Conservation (phyloP, 2,113 vertebrate genomes). For the Paradoxurus hermaphroditus region DNA sequence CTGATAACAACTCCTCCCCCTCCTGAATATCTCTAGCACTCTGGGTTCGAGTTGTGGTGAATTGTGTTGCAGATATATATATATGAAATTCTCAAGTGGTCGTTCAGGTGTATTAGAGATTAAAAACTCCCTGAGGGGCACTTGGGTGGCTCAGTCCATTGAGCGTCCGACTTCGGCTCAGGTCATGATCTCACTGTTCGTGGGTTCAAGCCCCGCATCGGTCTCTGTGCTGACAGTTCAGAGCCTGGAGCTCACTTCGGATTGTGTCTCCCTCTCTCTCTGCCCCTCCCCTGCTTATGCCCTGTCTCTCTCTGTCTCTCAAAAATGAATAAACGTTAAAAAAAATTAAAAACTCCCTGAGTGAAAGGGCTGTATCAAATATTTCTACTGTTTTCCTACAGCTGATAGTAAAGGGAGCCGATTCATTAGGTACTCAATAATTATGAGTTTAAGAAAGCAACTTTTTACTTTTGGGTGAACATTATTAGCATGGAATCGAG, state of each 20-base stretch:
- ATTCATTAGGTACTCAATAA: neutral
- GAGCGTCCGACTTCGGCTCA: no score
- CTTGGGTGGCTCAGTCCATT: no score
- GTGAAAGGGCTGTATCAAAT: neutral
- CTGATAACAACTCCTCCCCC: neutral
- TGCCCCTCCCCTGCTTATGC: no score
- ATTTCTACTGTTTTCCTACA: neutral
- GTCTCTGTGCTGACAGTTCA: no score
- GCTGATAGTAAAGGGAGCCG: neutral
- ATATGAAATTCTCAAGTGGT: neutral
- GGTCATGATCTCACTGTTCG: no score
- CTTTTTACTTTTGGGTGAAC: neutral
- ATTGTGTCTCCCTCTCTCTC: no score
- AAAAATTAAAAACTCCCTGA: constrained; percentile 6
- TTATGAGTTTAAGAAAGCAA: neutral
- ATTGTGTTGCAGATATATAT: neutral
- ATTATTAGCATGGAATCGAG: neutral
- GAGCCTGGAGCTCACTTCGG: no score
- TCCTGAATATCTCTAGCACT: neutral
- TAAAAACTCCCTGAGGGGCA: neutral
- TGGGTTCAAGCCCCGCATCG: no score
- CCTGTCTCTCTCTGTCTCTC: no score
- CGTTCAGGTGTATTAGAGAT: neutral
- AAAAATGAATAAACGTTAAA: no score
- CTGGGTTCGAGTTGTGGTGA: neutral